Evolutionary conservation across 1,140 invertebrate genomes (phyloP).

Genomic region (Calycopis cecrops): DNA sequence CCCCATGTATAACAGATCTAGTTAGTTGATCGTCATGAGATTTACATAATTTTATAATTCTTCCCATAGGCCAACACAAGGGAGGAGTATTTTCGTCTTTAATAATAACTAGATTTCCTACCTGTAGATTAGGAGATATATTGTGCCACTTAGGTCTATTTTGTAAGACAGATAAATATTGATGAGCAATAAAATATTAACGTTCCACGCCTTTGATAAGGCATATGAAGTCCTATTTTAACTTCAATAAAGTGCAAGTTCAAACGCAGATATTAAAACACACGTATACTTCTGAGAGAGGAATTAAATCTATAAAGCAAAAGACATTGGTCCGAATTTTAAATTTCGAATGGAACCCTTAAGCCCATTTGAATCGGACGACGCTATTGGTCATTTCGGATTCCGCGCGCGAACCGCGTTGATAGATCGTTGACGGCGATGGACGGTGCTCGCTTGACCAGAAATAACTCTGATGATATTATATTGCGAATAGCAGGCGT

Average conservation of each 20-base stretch:
- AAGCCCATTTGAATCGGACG: conserved; percentile 49
- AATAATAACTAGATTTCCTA: too few species aligned
- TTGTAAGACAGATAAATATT: too few species aligned
- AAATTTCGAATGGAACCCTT: conserved; percentile 47
- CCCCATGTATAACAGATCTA: too few species aligned
- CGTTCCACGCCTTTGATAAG: conserved; percentile 17
- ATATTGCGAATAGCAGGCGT: conserved; percentile 3
- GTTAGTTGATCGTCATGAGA: too few species aligned
- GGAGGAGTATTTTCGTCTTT: too few species aligned
- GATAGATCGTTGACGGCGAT: conserved; percentile 63
- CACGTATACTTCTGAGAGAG: conserved; percentile 25
- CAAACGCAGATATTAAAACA: conserved; percentile 8
- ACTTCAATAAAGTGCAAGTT: conserved; percentile 24
- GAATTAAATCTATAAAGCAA: conserved; percentile 57
- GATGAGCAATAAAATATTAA: conserved; percentile 50
- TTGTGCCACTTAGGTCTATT: too few species aligned
- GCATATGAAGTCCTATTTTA: conserved; percentile 25
- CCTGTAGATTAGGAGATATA: too few species aligned
- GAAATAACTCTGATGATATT: conserved; percentile 43
- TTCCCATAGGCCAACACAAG: too few species aligned
- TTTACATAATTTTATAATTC: too few species aligned
- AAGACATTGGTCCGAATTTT: conserved; percentile 57
- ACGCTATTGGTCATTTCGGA: conserved; percentile 63
- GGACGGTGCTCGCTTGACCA: conserved; percentile 51
- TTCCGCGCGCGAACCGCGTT: conserved; percentile 56